A percentile compares a stretch with the other conserved stretches of the same genome.
phyloP scores from a whole-genome alignment of 2,888 invertebrate species.

The Strigamia crassipes region DNA sequence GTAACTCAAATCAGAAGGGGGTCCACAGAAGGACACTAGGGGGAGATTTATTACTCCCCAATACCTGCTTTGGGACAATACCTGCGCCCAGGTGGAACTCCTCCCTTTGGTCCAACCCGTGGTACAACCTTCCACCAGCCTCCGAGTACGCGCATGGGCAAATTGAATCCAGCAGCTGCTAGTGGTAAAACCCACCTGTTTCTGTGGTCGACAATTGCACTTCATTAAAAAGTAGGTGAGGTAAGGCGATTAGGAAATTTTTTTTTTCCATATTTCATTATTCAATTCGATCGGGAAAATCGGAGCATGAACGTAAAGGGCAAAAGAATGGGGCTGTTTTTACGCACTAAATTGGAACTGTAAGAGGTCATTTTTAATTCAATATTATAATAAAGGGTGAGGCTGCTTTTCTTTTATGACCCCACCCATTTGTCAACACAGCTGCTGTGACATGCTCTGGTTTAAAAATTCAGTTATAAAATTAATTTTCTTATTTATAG shows the following conservation, averaged over 20 bases:
- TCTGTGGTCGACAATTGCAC: slow-evolving; percentile 34
- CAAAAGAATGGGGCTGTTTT: not conserved
- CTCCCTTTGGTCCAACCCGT: slow-evolving; percentile 18
- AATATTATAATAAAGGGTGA: slow-evolving; percentile 36
- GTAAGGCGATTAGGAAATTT: slow-evolving; percentile 11
- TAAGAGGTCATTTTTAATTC: slow-evolving; percentile 33
- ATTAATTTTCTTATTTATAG: slow-evolving; percentile 6
- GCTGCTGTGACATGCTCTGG: slow-evolving; percentile 10
- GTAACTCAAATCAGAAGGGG: slow-evolving; percentile 34
- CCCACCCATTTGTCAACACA: slow-evolving; percentile 34
- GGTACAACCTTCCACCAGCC: not conserved
- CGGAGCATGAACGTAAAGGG: not conserved
- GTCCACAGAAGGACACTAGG: not conserved
- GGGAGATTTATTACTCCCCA: slow-evolving; percentile 26
- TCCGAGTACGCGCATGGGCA: not conserved
- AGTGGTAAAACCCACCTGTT: slow-evolving; percentile 19
- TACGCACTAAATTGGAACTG: not conserved
- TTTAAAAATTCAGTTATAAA: slow-evolving; percentile 3
- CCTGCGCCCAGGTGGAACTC: slow-evolving; percentile 25
- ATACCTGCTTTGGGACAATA: slow-evolving; percentile 31
- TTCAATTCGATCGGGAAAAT: slow-evolving; percentile 11
- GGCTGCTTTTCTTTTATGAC: slow-evolving; percentile 23
- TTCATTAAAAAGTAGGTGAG: slow-evolving; percentile 33
- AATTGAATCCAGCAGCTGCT: not conserved
- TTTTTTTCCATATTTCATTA: not conserved